phyloP scores from a whole-genome alignment of 2,113 vertebrate species.

The Tachycineta bicolor region DNA sequence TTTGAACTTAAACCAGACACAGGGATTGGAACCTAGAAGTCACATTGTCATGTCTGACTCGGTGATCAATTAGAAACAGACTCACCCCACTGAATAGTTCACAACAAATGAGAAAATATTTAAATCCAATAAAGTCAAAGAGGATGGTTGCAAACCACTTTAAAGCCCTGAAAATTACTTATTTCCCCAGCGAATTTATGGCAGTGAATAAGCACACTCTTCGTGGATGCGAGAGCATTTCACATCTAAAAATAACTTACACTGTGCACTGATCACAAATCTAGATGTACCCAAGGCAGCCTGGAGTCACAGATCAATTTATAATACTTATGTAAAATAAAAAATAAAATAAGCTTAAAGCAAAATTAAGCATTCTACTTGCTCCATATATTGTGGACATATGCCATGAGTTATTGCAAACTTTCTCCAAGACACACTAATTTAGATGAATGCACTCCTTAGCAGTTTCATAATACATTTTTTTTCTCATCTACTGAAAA shows the following conservation, averaged over 20 bases:
- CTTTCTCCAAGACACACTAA: neutral
- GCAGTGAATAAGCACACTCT: neutral
- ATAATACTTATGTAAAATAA: neutral
- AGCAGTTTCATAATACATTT: neutral
- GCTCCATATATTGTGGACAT: neutral
- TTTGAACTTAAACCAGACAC: neutral
- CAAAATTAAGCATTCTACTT: neutral
- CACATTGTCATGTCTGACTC: neutral
- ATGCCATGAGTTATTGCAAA: neutral
- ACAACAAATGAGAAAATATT: neutral
- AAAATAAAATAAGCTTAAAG: neutral
- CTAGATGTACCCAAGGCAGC: neutral
- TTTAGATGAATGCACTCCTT: neutral
- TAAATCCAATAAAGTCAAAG: neutral
- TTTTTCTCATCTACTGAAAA: neutral
- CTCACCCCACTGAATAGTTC: neutral
- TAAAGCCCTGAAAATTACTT: neutral
- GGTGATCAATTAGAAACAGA: neutral
- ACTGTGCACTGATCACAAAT: neutral
- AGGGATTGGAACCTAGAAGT: neutral
- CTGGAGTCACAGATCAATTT: neutral
- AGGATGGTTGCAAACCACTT: neutral
- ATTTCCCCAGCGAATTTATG: neutral
- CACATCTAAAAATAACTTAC: conserved; percentile 1
- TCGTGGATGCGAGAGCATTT: neutral